Conservation (phyloP, 1,140 invertebrate species). For the Trichonephila clavipes region DNA sequence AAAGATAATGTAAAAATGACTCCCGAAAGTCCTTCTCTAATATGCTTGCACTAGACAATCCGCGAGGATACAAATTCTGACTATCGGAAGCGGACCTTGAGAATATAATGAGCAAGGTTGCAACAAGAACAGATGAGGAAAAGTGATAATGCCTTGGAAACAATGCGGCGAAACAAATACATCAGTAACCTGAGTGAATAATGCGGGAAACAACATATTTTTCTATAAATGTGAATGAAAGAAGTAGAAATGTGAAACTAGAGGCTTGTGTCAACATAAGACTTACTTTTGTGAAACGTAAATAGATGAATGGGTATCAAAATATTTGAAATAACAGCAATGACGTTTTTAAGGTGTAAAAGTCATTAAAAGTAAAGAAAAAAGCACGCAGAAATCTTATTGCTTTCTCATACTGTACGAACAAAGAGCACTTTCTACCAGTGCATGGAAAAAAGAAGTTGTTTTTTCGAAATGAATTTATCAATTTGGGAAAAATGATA, state of each 20-base stretch:
- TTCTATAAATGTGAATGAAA: too few species aligned
- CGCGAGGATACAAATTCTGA: neutral
- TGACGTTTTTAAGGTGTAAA: neutral
- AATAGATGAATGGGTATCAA: too few species aligned
- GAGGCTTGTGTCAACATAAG: too few species aligned
- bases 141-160: neutral
- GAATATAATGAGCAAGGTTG: slow-evolving; percentile 32
- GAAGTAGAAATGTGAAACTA: too few species aligned
- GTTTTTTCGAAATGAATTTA: neutral
- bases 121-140: slow-evolving; percentile 14
- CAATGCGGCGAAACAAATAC: neutral
- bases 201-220: neutral
- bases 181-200: neutral
- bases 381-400: neutral
- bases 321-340: too few species aligned
- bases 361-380: neutral
- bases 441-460: neutral
- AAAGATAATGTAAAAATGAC: neutral
- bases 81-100: slow-evolving; percentile 35
- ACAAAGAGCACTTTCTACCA: neutral
- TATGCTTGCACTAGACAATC: neutral
- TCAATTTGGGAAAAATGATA: too few species aligned
- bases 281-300: too few species aligned
- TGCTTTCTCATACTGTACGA: neutral
- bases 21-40: neutral